Conservation (phyloP, 2,113 vertebrate genomes). For the Solenodon paradoxus region DNA sequence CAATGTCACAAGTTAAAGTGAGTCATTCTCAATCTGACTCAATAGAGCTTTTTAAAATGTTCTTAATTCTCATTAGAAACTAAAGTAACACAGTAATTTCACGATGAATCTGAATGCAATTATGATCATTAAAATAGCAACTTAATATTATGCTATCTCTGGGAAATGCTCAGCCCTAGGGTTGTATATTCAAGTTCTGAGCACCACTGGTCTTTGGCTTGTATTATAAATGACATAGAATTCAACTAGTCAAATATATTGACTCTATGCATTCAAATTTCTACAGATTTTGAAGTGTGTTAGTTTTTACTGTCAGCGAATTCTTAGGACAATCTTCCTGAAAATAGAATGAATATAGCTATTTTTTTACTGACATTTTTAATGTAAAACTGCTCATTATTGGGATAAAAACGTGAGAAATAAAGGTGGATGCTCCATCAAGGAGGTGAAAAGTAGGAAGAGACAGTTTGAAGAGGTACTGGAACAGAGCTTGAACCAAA, state of each 20-base stretch:
- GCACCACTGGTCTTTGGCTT: background rate
- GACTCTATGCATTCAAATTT: background rate
- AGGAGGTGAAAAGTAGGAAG: background rate
- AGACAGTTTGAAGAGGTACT: rapidly evolving
- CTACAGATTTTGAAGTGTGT: background rate
- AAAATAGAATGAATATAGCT: background rate
- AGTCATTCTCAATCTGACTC: conserved; percentile 18
- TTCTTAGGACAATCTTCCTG: background rate
- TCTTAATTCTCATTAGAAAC: conserved; percentile 56
- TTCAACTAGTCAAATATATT: conserved; percentile 3
- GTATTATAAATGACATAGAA: background rate
- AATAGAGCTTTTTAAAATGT: conserved; percentile 42
- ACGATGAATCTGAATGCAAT: conserved; percentile 60
- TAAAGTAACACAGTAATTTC: conserved; percentile 59
- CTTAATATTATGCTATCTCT: conserved; percentile 64
- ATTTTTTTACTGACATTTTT: background rate
- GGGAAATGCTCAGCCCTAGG: conserved; percentile 33
- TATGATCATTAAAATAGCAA: conserved; percentile 69
- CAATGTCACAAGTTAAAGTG: conserved; percentile 9
- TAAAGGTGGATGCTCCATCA: background rate
- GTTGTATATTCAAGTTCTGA: conserved; percentile 39
- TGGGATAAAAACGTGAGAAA: background rate
- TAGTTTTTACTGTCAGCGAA: background rate
- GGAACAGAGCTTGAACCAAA: background rate
- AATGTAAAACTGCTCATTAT: background rate